These are phyloP conservation scores for Spilogale gracilis DNA, from an alignment of 2,113 vertebrate species.

Conservation along the genomic window DNA sequence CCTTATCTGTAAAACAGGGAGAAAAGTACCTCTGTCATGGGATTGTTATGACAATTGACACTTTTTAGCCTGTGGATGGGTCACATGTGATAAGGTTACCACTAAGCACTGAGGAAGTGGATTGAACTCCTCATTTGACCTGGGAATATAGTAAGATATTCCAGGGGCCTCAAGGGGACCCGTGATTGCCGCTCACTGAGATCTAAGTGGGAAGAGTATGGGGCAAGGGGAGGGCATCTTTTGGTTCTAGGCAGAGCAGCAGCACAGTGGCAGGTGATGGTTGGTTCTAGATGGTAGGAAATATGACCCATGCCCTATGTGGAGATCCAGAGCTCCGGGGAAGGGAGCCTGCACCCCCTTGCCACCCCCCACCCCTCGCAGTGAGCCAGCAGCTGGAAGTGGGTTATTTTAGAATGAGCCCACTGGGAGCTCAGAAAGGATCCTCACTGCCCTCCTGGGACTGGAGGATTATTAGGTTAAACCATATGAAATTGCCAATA, in stretches of 20 bases:
- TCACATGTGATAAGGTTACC: neutral
- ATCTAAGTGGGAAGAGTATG: neutral
- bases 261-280: neutral
- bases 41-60: neutral
- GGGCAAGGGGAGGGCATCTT: neutral
- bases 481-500: neutral
- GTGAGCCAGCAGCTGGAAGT: neutral
- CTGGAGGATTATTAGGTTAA: constrained; percentile 10
- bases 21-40: neutral
- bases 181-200: neutral
- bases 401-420: neutral
- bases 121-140: neutral
- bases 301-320: accelerated
- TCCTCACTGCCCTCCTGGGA: neutral
- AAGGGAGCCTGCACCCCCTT: neutral
- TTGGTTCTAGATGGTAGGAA: neutral
- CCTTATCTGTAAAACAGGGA: neutral
- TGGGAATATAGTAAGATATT: neutral
- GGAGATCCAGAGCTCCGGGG: neutral
- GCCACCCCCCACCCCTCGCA: neutral
- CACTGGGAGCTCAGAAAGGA: neutral
- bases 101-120: neutral
- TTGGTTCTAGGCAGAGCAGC: neutral
- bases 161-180: neutral
- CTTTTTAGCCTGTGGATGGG: neutral